Conservation (phyloP, 2,888 invertebrate genomes). For the Vandiemenella viatica region DNA sequence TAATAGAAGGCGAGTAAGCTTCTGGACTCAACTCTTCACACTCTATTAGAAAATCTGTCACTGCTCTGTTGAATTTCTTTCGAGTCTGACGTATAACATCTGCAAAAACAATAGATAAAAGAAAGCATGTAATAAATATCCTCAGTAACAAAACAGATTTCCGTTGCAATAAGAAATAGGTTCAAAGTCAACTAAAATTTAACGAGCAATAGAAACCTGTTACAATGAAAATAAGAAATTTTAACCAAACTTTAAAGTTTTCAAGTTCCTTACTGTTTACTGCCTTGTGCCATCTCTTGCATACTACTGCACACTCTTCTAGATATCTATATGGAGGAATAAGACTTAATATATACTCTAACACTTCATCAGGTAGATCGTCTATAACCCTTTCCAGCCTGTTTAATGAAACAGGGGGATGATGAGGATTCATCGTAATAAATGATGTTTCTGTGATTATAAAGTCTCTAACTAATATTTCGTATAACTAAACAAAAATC, state of each 20-base stretch:
- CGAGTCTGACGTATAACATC: slow-evolving; percentile 64
- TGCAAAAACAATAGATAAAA: slow-evolving; percentile 29
- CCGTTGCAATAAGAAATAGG: slow-evolving; percentile 10
- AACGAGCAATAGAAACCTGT: too few relatives aligned
- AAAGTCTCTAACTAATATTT: neutral
- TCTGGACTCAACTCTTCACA: slow-evolving; percentile 49
- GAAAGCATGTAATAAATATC: too few relatives aligned
- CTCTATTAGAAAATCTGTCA: slow-evolving; percentile 56
- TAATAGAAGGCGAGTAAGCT: slow-evolving; percentile 56
- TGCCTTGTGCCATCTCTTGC: slow-evolving; percentile 70
- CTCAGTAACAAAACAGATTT: neutral
- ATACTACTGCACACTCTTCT: slow-evolving; percentile 71
- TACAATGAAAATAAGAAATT: neutral
- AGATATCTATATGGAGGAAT: slow-evolving; percentile 84
- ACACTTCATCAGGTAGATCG: slow-evolving; percentile 80
- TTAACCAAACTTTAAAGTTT: neutral
- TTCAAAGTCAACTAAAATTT: too few relatives aligned
- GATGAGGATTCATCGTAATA: slow-evolving; percentile 2
- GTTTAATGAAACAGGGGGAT: slow-evolving; percentile 8
- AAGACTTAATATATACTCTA: slow-evolving; percentile 80
- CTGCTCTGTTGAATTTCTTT: slow-evolving; percentile 58
- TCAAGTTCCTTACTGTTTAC: slow-evolving; percentile 55
- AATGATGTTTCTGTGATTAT: neutral
- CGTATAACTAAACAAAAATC: too few relatives aligned
- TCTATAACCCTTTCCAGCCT: slow-evolving; percentile 26